Conservation (phyloP, 2,888 invertebrate genomes). For the Lithophane leautieri region DNA sequence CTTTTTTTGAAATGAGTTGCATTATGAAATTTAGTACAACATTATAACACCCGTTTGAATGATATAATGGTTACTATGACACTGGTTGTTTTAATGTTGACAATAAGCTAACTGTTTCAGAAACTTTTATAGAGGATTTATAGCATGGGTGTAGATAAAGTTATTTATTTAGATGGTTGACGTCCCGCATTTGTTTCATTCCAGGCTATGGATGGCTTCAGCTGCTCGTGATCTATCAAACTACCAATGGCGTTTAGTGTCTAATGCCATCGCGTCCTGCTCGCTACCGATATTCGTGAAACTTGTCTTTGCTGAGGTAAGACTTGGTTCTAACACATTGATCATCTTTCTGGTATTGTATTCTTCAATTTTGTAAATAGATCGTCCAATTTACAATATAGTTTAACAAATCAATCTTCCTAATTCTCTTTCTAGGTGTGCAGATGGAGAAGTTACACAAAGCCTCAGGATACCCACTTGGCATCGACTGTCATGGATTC, state of each 20-base stretch:
- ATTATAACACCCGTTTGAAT: too few relatives aligned
- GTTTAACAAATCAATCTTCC: too few relatives aligned
- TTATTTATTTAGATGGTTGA: too few relatives aligned
- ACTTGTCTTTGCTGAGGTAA: constrained; percentile 97
- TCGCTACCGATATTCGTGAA: constrained; percentile 99
- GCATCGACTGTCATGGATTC: constrained; percentile 99
- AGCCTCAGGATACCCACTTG: constrained; percentile 97
- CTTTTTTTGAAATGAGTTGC: too few relatives aligned
- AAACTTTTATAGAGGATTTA: too few relatives aligned
- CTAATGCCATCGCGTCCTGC: constrained; percentile 97
- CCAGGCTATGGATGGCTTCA: constrained; percentile 97
- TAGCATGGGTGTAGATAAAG: too few relatives aligned
- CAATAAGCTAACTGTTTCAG: too few relatives aligned
- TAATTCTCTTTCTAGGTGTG: constrained; percentile 91
- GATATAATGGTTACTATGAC: too few relatives aligned
- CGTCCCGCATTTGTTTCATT: constrained; percentile 56
- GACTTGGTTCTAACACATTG: not conserved
- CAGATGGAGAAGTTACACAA: constrained; percentile 98
- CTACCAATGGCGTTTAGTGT: constrained; percentile 98
- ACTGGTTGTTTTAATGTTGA: too few relatives aligned
- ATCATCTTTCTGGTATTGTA: not conserved
- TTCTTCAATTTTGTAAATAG: not conserved
- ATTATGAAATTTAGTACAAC: too few relatives aligned
- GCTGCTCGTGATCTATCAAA: constrained; percentile 97
- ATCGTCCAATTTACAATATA: not conserved